These are phyloP conservation scores for Muntiacus reevesi DNA, from an alignment of 2,113 vertebrate species.

Conservation along the genomic window DNA sequence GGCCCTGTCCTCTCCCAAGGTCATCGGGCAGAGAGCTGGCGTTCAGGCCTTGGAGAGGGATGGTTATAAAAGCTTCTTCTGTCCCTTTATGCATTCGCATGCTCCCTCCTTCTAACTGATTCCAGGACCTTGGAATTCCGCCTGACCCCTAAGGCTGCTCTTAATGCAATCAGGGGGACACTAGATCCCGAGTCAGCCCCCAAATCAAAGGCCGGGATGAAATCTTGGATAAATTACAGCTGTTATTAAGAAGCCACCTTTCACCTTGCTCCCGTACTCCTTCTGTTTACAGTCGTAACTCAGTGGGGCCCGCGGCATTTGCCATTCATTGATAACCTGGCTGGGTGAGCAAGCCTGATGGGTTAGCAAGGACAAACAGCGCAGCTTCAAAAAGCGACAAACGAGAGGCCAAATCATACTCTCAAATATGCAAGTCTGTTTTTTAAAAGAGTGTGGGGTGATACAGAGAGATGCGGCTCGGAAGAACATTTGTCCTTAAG, in stretches of 20 bases:
- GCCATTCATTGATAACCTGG: conserved; percentile 78
- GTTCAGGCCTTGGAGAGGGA: conserved; percentile 7
- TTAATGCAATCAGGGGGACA: conserved; percentile 87
- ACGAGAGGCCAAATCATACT: conserved; percentile 37
- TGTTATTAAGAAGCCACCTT: conserved; percentile 83
- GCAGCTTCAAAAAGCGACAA: conserved; percentile 73
- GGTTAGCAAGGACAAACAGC: conserved; percentile 74
- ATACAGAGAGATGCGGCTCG: neutral
- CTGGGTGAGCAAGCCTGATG: conserved; percentile 74
- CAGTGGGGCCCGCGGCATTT: conserved; percentile 77
- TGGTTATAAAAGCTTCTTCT: conserved; percentile 79
- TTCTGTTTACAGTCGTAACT: conserved; percentile 81
- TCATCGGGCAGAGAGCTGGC: neutral
- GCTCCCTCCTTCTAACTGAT: conserved; percentile 91
- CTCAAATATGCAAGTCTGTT: neutral
- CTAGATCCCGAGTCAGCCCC: conserved; percentile 79
- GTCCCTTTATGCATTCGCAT: conserved; percentile 83
- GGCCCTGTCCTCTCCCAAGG: neutral
- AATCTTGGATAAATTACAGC: conserved; percentile 86
- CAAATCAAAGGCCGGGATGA: conserved; percentile 85
- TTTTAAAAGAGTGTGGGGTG: neutral
- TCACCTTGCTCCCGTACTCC: conserved; percentile 79
- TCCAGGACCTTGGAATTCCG: conserved; percentile 90
- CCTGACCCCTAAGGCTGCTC: conserved; percentile 86
- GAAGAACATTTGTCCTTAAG: neutral